phyloP scores from a whole-genome alignment of 2,113 vertebrate genomes.

The Sorex araneus region DNA sequence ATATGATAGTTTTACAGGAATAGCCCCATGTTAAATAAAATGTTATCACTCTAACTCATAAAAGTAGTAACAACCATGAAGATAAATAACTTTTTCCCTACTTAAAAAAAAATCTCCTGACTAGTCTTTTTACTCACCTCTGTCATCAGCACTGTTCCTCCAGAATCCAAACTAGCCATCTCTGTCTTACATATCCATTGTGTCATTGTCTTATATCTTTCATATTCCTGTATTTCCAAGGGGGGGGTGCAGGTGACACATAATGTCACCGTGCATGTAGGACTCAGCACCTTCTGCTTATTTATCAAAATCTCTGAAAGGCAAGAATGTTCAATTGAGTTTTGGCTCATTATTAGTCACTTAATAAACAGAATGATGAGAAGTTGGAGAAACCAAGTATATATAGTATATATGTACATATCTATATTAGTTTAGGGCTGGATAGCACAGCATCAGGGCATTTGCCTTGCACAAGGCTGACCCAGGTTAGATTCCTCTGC shows the following conservation, averaged over 20 bases:
- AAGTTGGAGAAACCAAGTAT: not conserved
- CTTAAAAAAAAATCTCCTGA: not conserved
- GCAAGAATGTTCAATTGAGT: not conserved
- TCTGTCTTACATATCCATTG: not conserved
- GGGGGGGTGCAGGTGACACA: not conserved
- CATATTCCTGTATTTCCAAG: not conserved
- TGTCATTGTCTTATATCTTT: not conserved
- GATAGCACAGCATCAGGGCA: no score
- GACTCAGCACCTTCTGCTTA: not conserved
- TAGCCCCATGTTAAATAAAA: constrained; percentile 47
- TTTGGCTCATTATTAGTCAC: not conserved
- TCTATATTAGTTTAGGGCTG: no score
- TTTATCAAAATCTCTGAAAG: not conserved
- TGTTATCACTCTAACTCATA: constrained; percentile 29
- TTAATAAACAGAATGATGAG: not conserved
- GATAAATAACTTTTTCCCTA: not conserved
- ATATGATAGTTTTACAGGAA: not conserved
- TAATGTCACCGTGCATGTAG: not conserved
- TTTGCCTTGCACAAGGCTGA: no score
- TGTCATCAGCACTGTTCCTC: not conserved
- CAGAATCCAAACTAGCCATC: not conserved
- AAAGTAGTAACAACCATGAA: constrained; percentile 22
- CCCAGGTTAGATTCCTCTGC: no score
- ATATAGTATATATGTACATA: no score
- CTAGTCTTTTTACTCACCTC: not conserved